Evolutionary conservation across 2,888 invertebrate species (phyloP).

Genomic region (Drosophila neonasuta): DNA sequence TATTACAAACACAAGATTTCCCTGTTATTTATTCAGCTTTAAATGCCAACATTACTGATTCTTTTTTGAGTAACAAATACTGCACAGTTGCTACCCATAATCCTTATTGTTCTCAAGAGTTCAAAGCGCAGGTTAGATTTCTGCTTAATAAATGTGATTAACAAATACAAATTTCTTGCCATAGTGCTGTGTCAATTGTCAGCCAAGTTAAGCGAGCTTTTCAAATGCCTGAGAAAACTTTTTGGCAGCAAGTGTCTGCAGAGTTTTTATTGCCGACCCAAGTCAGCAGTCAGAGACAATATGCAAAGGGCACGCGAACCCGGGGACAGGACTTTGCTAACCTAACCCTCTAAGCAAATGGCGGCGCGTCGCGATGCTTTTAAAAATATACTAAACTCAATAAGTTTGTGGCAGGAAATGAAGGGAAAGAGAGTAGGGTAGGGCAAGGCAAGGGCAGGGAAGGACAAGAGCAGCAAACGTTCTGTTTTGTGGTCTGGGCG

Average conservation of each 20-base stretch:
- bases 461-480: conserved; percentile 10
- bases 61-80: background rate
- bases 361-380: conserved; percentile 52
- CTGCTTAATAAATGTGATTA: conserved; percentile 1
- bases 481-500: conserved; percentile 37
- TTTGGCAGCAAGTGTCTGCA: conserved; percentile 52
- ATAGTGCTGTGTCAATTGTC: background rate
- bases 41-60: background rate
- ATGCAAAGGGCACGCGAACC: conserved; percentile 30
- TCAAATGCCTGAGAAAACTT: conserved; percentile 63
- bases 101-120: background rate
- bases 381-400: conserved; percentile 63
- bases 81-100: background rate
- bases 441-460: background rate
- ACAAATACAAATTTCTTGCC: background rate
- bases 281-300: conserved; percentile 47
- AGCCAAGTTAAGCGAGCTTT: conserved; percentile 58
- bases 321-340: background rate
- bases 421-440: background rate
- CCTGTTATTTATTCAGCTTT: background rate
- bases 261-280: conserved; percentile 56
- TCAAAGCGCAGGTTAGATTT: background rate
- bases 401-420: conserved; percentile 56
- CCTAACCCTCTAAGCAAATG: conserved; percentile 19
- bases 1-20: too few relatives aligned